Evolutionary conservation across 2,888 invertebrate genomes (phyloP), one percentile per base, ranked within the genome.

Genomic region (Amitus sp.): DNA sequence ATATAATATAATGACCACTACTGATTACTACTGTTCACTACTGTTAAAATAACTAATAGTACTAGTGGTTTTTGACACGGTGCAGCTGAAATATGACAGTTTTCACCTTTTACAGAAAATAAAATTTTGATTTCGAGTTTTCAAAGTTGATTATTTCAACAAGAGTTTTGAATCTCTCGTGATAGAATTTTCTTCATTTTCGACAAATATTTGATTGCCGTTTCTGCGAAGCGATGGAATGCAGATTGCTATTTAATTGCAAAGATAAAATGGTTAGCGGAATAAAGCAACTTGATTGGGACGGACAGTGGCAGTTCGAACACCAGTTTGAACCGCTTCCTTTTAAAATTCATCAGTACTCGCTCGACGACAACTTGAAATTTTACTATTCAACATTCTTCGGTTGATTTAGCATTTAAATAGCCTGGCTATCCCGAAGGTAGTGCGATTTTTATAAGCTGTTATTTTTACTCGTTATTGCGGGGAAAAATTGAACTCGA

Each of bases 211-310:
- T 2, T 2, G 2, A 30, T 30, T 30, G 30, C n/a, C n/a, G n/a
- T 30, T 3, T 9, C 2, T n/a, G n/a, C 30, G n/a, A 30, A 30
- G 30, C 30, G n/a, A 30, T 10, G 30, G n/a, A 30, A n/a, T 30
- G 30, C 30, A 9, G 30, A 30, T 30, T 2, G 30, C n/a, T 10
- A 30, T n/a, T 3, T 30, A 2, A 30, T 30, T 30, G 30, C 6
- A n/a, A 30, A 30, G 30, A 30, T 30, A 30, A n/a, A 30, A 30
- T n/a, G 30, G 30, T 30, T 30, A 30, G 30, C n/a, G 30, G 30
- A n/a, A 30, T 30, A n/a, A 30, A n/a, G 30, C 30, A n/a, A 30
- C 5, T 30, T 30, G 30, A 30, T 30, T 30, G 30, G n/a, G n/a
- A 30, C 30, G n/a, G 30, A 30, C 30, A 30, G 30, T 30, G 30